Conservation (phyloP, 2,888 invertebrate species). For the Autographa pulchrina region DNA sequence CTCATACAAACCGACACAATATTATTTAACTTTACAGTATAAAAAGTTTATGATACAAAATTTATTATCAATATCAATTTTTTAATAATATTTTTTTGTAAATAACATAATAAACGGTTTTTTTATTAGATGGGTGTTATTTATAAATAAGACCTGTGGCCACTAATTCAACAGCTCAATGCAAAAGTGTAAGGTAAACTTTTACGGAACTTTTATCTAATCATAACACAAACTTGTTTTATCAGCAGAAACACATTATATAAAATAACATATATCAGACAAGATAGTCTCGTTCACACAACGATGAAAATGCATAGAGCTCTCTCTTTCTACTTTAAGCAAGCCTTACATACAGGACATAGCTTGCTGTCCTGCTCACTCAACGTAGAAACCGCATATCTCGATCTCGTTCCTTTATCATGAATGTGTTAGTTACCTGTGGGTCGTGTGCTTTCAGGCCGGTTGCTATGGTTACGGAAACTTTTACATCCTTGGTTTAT, state of each 20-base stretch:
- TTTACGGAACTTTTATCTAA: no score
- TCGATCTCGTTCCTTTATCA: neutral
- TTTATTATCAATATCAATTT: no score
- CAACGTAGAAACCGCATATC: neutral
- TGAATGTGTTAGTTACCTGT: neutral
- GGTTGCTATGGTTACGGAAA: conserved; percentile 8
- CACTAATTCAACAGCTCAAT: no score
- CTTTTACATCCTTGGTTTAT: neutral
- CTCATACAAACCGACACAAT: no score
- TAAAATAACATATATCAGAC: neutral
- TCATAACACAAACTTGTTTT: neutral
- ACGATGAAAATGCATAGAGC: neutral
- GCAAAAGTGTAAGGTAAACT: no score
- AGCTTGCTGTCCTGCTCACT: neutral
- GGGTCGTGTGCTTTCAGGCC: neutral
- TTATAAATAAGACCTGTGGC: no score
- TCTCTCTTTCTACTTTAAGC: neutral
- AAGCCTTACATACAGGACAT: neutral
- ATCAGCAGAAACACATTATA: neutral
- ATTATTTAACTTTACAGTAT: no score
- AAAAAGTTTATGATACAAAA: no score
- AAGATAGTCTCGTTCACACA: neutral
- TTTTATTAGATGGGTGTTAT: no score
- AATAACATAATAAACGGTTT: no score
- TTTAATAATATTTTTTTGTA: no score